Conservation (phyloP, 2,888 invertebrate species). For the Callosobruchus maculatus region DNA sequence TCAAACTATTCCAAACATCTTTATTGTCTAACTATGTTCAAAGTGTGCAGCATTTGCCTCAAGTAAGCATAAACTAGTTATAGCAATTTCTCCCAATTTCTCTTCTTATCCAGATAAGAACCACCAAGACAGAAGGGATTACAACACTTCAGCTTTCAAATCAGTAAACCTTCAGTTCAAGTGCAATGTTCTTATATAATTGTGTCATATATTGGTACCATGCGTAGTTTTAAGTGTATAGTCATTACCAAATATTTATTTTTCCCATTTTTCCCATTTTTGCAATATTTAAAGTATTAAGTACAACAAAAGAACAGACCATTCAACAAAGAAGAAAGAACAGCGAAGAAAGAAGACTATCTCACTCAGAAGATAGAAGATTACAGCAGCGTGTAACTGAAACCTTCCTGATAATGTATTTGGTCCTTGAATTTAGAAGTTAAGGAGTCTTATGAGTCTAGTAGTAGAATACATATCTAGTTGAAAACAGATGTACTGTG, state of each 20-base stretch:
- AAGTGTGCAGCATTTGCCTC: neutral
- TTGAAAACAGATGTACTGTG: neutral
- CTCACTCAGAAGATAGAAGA: neutral
- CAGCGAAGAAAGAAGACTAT: neutral
- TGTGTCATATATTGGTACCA: conserved; percentile 9
- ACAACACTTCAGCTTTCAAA: conserved; percentile 43
- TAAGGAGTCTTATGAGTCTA: neutral
- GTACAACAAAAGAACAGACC: neutral
- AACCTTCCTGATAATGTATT: neutral
- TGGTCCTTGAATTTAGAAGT: neutral
- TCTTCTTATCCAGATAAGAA: conserved; percentile 44
- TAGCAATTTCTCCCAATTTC: conserved; percentile 1
- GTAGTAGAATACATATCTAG: neutral
- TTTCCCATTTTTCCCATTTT: neutral
- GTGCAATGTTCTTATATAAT: conserved; percentile 40
- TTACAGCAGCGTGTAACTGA: neutral
- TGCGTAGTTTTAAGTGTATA: conserved; percentile 5
- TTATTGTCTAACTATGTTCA: neutral
- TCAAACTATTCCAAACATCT: too few relatives aligned
- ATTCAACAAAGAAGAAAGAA: neutral
- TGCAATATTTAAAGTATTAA: neutral
- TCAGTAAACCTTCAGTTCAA: conserved; percentile 47
- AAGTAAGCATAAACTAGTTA: neutral
- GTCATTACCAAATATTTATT: conserved; percentile 9
- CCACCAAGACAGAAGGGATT: conserved; percentile 41